Conservation (phyloP, 2,888 invertebrate genomes). For the Ectemnius lituratus region DNA sequence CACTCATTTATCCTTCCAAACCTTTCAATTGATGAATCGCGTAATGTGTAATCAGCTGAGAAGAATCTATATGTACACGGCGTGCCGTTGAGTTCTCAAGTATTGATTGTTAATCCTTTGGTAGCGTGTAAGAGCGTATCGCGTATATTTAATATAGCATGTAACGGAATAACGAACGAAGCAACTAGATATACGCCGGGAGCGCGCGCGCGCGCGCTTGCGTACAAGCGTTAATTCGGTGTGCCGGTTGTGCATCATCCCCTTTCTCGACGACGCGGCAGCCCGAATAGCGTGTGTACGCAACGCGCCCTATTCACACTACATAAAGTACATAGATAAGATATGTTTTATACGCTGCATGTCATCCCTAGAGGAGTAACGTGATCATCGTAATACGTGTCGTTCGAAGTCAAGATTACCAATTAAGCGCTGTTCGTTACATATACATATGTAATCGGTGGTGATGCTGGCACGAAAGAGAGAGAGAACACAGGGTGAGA, state of each 20-base stretch:
- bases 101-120: constrained; percentile 68
- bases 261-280: neutral
- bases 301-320: constrained; percentile 32
- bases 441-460: constrained; percentile 39
- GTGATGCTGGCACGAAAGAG: constrained; percentile 7
- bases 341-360: constrained; percentile 77
- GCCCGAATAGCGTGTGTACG: neutral
- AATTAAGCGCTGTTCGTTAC: constrained; percentile 63
- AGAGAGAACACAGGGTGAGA: neutral
- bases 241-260: neutral
- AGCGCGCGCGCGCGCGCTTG: neutral
- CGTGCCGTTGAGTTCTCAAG: constrained; percentile 53
- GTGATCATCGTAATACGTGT: constrained; percentile 66
- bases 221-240: constrained; percentile 27
- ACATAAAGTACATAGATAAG: constrained; percentile 67
- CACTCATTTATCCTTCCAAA: constrained; percentile 58
- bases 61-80: constrained; percentile 21
- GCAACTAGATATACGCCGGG: constrained; percentile 45
- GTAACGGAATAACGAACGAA: constrained; percentile 64
- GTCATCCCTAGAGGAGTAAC: constrained; percentile 70
- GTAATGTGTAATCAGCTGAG: constrained; percentile 10
- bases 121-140: constrained; percentile 64
- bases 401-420: constrained; percentile 56
- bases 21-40: constrained; percentile 52
- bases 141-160: constrained; percentile 66